phyloP scores from a whole-genome alignment of 2,888 invertebrate genomes.

The Diloba caeruleocephala region DNA sequence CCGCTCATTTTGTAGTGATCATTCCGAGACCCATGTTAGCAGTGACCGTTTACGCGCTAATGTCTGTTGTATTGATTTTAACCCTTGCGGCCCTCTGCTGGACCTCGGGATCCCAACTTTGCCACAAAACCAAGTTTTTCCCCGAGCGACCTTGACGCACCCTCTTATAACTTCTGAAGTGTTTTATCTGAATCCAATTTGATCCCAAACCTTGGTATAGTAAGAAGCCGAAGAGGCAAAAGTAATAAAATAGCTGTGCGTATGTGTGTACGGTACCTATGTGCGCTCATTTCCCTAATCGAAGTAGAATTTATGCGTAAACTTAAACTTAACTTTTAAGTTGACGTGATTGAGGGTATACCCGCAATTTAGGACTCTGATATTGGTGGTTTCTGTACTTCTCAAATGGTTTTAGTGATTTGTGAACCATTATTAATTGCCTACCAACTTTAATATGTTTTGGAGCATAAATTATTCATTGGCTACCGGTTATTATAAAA shows the following conservation, averaged over 20 bases:
- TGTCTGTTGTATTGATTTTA: too few species aligned
- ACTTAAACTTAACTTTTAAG: conserved; percentile 14
- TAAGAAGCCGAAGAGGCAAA: conserved; percentile 11
- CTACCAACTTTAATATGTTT: too few species aligned
- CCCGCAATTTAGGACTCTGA: conserved; percentile 2
- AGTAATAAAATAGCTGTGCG: conserved; percentile 10
- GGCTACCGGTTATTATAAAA: too few species aligned
- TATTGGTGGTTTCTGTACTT: not conserved
- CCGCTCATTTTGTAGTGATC: too few species aligned
- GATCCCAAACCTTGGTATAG: conserved; percentile 13
- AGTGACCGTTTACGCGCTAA: too few species aligned
- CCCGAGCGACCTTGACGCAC: conserved; percentile 1
- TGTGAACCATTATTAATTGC: too few species aligned
- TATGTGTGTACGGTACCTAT: conserved; percentile 4
- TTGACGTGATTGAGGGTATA: conserved; percentile 19
- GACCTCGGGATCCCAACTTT: not conserved
- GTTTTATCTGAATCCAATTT: conserved; percentile 12
- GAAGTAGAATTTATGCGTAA: conserved; percentile 22
- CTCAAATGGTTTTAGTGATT: too few species aligned
- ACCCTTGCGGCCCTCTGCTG: too few species aligned
- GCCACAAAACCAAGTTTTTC: not conserved
- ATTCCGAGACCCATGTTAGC: too few species aligned
- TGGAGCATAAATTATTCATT: too few species aligned
- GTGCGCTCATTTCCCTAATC: conserved; percentile 16
- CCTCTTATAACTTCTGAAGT: conserved; percentile 11